Evolutionary conservation across 2,888 invertebrate species (phyloP).

Genomic region (Stegana nigrithorax): DNA sequence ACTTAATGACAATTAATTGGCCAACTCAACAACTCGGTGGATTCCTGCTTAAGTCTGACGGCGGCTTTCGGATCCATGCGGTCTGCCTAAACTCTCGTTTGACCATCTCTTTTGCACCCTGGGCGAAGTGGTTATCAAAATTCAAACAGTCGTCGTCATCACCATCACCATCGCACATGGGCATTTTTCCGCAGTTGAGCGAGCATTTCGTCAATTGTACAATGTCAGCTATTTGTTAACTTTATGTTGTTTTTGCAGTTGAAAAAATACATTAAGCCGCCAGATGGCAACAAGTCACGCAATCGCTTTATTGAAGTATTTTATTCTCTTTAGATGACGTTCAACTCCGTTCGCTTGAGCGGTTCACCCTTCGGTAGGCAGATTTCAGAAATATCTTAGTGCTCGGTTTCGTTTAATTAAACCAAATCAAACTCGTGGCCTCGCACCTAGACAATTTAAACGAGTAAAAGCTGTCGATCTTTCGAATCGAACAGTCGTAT

Average conservation of each 20-base stretch:
- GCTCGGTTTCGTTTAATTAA: constrained; percentile 54
- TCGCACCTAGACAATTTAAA: constrained; percentile 17
- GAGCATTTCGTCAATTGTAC: constrained; percentile 9
- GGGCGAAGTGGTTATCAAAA: no score
- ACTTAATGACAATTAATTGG: constrained; percentile 63
- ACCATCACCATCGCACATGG: neutral
- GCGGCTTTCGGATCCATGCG: constrained; percentile 7
- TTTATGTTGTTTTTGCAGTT: neutral
- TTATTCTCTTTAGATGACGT: neutral
- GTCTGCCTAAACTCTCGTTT: neutral
- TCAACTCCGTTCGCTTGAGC: neutral
- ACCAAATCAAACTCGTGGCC: constrained; percentile 35
- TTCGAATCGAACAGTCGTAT: no score
- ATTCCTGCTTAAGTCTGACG: no score
- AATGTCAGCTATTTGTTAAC: neutral
- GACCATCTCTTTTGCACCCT: no score
- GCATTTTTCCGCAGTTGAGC: neutral
- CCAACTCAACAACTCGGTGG: constrained; percentile 34
- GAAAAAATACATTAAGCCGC: no score
- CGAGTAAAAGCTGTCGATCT: no score
- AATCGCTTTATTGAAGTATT: constrained; percentile 9
- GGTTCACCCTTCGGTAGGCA: constrained; percentile 1
- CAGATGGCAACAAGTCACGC: constrained; percentile 39
- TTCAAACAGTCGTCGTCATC: no score
- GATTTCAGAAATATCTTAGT: constrained; percentile 34